phyloP scores from a whole-genome alignment of 2,113 vertebrate genomes.

The Corythoichthys haematopterus region DNA sequence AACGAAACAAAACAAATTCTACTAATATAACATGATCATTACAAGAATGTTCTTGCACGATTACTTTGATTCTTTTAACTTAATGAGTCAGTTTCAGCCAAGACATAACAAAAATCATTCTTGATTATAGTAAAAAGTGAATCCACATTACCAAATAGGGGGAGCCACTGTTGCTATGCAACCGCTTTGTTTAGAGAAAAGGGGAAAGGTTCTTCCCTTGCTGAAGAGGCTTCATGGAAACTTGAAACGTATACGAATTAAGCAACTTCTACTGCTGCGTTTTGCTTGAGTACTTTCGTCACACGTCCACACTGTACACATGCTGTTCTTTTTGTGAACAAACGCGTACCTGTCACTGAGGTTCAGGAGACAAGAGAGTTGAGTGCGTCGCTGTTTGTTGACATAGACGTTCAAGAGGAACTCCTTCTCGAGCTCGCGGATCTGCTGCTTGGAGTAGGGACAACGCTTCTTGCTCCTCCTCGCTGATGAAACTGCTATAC shows the following conservation, averaged over 20 bases:
- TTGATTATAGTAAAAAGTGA: not conserved
- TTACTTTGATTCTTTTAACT: not conserved
- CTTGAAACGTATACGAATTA: not conserved
- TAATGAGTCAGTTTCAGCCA: not conserved
- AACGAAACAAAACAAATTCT: not conserved
- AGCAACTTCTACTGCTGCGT: not conserved
- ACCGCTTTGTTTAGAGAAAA: not conserved
- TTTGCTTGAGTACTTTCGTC: not conserved
- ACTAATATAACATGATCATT: not conserved
- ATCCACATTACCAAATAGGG: not conserved
- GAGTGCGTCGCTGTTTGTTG: conserved; percentile 88
- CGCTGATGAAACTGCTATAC: not conserved
- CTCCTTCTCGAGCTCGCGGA: conserved; percentile 88
- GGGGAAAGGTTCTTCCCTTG: not conserved
- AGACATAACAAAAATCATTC: conserved; percentile 1
- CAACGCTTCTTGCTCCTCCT: conserved; percentile 88
- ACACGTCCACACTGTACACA: not conserved
- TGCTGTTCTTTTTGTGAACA: not conserved
- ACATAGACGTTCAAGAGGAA: conserved; percentile 93
- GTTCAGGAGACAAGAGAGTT: conserved; percentile 82
- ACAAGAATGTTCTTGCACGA: not conserved
- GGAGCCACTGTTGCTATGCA: not conserved
- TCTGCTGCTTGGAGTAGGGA: conserved; percentile 90
- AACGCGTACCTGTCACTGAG: conserved; percentile 44
- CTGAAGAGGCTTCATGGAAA: not conserved